These are phyloP conservation scores for Mustelus asterias DNA, from an alignment of 2,113 vertebrate species.

Conservation along the genomic window DNA sequence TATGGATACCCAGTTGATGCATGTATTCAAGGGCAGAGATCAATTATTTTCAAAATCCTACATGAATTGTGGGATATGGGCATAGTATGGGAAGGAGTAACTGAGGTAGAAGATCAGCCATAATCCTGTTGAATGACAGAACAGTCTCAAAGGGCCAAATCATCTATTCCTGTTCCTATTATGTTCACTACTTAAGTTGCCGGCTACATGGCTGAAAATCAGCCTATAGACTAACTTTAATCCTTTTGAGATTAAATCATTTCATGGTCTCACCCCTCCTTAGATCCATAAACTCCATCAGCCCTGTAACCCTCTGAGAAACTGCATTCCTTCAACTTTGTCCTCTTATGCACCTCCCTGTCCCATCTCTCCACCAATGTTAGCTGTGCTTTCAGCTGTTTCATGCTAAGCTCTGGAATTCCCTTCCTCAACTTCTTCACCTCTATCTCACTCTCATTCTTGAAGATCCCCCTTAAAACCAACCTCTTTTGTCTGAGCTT, in stretches of 20 bases:
- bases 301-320: no score
- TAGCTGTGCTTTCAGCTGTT: neutral
- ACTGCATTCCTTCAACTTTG: neutral
- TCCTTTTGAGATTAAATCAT: neutral
- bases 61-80: neutral
- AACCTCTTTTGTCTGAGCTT: neutral
- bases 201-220: neutral
- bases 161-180: neutral
- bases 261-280: neutral
- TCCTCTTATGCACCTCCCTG: neutral
- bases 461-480: neutral
- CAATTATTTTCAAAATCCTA: no score
- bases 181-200: neutral
- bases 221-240: neutral
- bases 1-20: no score
- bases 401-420: neutral
- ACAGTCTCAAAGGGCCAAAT: neutral
- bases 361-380: neutral
- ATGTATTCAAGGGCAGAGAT: no score
- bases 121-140: neutral
- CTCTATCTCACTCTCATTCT: neutral
- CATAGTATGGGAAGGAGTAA: neutral
- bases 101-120: neutral
- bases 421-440: neutral
- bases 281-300: neutral